Percentiles rank a stretch among this genome's conserved stretches.
Evolutionary conservation across 2,113 vertebrate species (phyloP).

Genomic region (Rhegmatorhina hoffmannsi): DNA sequence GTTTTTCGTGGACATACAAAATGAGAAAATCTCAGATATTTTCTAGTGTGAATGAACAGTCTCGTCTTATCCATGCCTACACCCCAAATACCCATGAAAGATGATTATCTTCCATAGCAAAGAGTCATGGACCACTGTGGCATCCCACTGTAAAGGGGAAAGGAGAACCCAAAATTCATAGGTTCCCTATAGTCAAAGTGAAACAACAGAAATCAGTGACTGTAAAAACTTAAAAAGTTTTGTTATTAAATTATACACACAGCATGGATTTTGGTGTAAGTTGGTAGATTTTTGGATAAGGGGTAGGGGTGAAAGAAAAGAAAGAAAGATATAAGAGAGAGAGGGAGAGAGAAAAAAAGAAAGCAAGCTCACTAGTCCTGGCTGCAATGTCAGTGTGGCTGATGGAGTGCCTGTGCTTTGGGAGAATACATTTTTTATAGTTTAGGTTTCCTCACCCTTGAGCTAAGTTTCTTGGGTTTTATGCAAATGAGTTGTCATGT

Average conservation of each 20-base stretch:
- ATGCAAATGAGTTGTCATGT: not conserved
- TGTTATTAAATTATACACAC: not conserved
- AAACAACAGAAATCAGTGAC: not conserved
- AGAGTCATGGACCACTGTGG: not conserved
- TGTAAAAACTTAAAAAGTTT: not conserved
- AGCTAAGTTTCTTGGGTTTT: not conserved
- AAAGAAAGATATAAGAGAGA: not conserved
- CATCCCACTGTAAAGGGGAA: not conserved
- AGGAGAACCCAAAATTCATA: not conserved
- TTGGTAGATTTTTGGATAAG: not conserved
- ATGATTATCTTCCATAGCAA: not conserved
- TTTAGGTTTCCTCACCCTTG: accelerated
- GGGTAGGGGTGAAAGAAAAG: not conserved
- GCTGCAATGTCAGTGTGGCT: not conserved
- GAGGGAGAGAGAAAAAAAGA: not conserved
- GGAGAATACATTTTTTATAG: not conserved
- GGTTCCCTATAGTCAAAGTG: not conserved
- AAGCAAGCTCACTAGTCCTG: not conserved
- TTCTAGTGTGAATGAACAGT: not conserved
- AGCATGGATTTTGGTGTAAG: not conserved
- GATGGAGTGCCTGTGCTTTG: not conserved
- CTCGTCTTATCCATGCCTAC: not conserved
- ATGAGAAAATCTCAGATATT: not conserved
- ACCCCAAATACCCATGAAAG: too few relatives aligned
- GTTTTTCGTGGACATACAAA: not conserved